phyloP scores from a whole-genome alignment of 2,113 vertebrate genomes.

The Panurus biarmicus region DNA sequence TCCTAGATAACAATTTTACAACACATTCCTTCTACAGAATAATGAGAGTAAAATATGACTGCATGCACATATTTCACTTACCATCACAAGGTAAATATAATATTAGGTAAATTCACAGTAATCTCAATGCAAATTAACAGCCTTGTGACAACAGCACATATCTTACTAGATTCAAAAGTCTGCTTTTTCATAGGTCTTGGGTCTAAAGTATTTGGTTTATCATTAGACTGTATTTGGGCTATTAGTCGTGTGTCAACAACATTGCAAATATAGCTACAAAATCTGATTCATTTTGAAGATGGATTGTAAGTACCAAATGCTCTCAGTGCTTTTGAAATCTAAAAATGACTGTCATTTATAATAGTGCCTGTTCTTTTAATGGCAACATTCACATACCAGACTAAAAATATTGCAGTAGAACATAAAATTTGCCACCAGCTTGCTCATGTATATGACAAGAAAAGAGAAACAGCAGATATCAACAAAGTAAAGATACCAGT shows the following conservation, averaged over 20 bases:
- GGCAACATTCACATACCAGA: not conserved
- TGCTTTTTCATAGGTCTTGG: not conserved
- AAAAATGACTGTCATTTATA: not conserved
- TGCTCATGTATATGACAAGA: not conserved
- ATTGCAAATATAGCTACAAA: not conserved
- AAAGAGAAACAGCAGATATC: not conserved
- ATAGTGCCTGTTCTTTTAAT: not conserved
- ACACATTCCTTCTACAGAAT: not conserved
- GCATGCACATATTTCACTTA: not conserved
- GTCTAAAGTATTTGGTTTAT: not conserved
- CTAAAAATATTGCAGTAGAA: not conserved
- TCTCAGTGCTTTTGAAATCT: not conserved
- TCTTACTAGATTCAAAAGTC: not conserved
- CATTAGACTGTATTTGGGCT: not conserved
- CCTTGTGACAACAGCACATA: not conserved
- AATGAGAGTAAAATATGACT: not conserved
- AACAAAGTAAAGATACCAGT: not conserved
- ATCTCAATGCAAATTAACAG: not conserved
- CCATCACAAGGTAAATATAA: not conserved
- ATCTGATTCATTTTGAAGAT: not conserved
- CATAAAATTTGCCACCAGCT: not conserved
- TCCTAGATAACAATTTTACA: not conserved
- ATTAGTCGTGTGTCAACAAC: not conserved
- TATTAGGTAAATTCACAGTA: not conserved
- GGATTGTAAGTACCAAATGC: not conserved